Base-by-base conservation (phyloP, 2,113 vertebrate genomes). In the Gallinago media region DNA sequence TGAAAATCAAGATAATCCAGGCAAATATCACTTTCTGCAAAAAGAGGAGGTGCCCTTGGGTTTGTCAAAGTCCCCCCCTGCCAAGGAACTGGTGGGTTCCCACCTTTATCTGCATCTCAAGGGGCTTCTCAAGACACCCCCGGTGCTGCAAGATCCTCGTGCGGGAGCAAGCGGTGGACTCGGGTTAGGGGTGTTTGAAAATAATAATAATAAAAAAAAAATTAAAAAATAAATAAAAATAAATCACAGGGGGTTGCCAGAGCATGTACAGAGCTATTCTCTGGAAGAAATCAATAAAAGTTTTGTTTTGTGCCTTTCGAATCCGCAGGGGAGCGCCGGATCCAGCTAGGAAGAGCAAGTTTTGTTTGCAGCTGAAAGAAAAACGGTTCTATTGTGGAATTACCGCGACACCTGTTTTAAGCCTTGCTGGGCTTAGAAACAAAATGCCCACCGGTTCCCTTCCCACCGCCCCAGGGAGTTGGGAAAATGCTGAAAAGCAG, bases 281-380 rank as follows among this genome's bases (percentile, higher is more conserved):
- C 73, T 25, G 10, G 32, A 58, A 89, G 70, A 97, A 71, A 96
- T 96, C 92, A 61, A 92, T 96, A 50, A 12, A 89, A 85, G 47
- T 94, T 96, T 91, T 76, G 85, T 63, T 93, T 93, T 12, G 21
- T 90, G 85, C 85, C 95, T 95, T 96, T 97, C 83, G 94, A 94
- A 85, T 70, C 88, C 27, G 9, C 70, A 80, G 96, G 96, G 85
- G 56, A 88, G 5, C 1, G 11, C 5, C 4, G 3, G 58, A 92
- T 80, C 95, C 75, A 63, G 42, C 91, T 72, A 95, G 44, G 8
- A 83, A 95, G 80, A 89, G 88, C 70, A 83, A 74, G 91, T 74
- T 97, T 74, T 95, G 89, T 95, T 92, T 81, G 58, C 66, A 80
- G 83, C 32, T 58, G 58, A 88, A 93, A 92, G 82, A 78, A 93